Evolutionary conservation across 92 coral and sea anemone genomes (phyloP), one percentile per base, ranked within the genome.

Genomic region (Anthopleura xanthogrammica): DNA sequence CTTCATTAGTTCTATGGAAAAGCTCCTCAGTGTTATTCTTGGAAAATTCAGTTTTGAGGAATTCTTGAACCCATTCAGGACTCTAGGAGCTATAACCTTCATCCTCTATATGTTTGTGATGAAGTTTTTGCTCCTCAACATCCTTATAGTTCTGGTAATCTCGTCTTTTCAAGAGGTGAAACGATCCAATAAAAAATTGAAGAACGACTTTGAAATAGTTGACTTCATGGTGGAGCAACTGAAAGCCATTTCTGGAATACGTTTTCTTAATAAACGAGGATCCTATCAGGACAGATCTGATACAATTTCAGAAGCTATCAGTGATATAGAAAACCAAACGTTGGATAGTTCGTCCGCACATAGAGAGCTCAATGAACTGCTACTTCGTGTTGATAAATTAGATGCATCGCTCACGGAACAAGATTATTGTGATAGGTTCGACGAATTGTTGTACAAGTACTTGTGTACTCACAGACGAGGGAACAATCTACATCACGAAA

Each of bases 121-220:
- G 83, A 92, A 92, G 29, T 94, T 97, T 81, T 76, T 94, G 22
- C 82, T 97, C 14, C 68, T 97, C 24, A 97, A 97, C 81, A 81
- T 94, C 16, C 86, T 97, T 75, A 89, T 94, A 16, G 97, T 80
- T 41, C 89, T 97, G 20, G 78, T 97, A 2, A 94, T 92, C 13
- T 95, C 88, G 7, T 90, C 95, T 8, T 97, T 97, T 71, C 78
- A 88, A 80, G 86, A 90, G 36, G 97, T 92, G 9, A 85, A 92
- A 29, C 85, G 20, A 17, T 68, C 76, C 40, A 92, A 89, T 77
- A 94, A 91, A 52, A 79, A 85, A 60, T 71, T 79, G 81, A 57
- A 79, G 79, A 94, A 92, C 85, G 98, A 91, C 1, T 97, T 97
- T 88, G 99, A 97, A 75, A 56, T 94, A 23, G 68, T 97, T 57